Evolutionary conservation across 2,888 invertebrate genomes (phyloP).

Genomic region (Megamerina dolium): DNA sequence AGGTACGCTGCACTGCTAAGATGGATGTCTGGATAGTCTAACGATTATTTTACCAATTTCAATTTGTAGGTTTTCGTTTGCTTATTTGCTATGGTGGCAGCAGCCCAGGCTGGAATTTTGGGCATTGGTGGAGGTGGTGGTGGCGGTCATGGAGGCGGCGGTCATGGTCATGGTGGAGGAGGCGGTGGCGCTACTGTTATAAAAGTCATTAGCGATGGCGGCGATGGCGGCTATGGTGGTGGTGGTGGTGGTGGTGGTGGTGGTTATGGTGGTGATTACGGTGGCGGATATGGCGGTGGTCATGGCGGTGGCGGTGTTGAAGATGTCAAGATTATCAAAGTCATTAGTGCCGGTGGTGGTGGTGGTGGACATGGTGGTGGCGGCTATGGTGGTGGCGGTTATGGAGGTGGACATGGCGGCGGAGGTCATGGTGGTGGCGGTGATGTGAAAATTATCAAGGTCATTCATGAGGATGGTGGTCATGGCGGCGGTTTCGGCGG

Average conservation of each 20-base stretch:
- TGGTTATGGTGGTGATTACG: constrained; percentile 1
- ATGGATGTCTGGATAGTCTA: constrained; percentile 15
- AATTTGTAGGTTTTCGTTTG: constrained; percentile 24
- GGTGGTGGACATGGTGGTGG: constrained; percentile 9
- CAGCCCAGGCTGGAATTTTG: constrained; percentile 21
- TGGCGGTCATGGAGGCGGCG: constrained; percentile 13
- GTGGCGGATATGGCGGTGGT: constrained; percentile 13
- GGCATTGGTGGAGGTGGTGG: constrained; percentile 9
- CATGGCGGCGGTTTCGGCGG: constrained; percentile 10
- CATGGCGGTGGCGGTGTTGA: constrained; percentile 17
- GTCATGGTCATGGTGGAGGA: constrained; percentile 17
- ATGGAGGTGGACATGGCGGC: constrained; percentile 3
- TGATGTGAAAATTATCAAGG: constrained; percentile 8
- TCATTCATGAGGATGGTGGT: constrained; percentile 9
- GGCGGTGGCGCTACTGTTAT: constrained; percentile 16
- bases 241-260: constrained; percentile 8
- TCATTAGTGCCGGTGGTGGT: constrained; percentile 17
- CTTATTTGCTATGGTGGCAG: constrained; percentile 20
- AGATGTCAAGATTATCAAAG: too few species aligned
- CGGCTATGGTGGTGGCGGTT: constrained; percentile 8
- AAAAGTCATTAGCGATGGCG: constrained; percentile 20
- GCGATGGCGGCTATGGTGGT: constrained; percentile 14
- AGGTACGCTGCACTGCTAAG: constrained; percentile 12
- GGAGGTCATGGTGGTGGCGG: constrained; percentile 10
- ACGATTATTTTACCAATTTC: constrained; percentile 7